phyloP scores from a whole-genome alignment of 2,797 vertebrate species.

The Nasua narica region DNA sequence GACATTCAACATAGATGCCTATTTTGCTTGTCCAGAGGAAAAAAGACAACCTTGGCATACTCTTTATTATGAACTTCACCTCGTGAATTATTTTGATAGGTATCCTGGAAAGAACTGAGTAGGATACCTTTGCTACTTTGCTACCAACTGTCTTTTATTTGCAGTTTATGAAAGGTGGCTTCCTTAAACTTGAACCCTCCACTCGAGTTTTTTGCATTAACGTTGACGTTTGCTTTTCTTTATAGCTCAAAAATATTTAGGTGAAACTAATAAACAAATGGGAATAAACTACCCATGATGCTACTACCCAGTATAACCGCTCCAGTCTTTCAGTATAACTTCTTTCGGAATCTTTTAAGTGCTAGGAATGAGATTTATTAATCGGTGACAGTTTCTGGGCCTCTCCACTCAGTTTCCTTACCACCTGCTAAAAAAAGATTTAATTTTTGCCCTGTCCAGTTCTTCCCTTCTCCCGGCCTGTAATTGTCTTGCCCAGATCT shows the following conservation, averaged over 20 bases:
- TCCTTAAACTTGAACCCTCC: background rate
- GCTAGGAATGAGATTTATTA: background rate
- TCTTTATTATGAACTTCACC: background rate
- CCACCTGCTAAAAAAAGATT: background rate
- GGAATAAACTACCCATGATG: background rate
- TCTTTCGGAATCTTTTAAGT: background rate
- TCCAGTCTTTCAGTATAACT: background rate
- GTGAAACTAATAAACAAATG: background rate
- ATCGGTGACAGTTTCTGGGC: background rate
- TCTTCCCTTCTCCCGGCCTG: background rate
- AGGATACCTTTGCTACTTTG: background rate
- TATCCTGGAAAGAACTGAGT: slow-evolving; percentile 3
- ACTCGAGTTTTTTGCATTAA: background rate
- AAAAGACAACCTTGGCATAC: background rate
- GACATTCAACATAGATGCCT: background rate
- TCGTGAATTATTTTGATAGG: slow-evolving; percentile 7
- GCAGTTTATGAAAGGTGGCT: background rate
- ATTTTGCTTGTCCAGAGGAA: slow-evolving; percentile 24
- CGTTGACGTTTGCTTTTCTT: background rate
- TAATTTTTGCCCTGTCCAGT: background rate
- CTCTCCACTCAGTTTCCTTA: background rate
- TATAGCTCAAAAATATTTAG: background rate
- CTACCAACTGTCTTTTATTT: background rate
- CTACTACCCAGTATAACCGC: background rate
- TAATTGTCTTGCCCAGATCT: slow-evolving; percentile 1